Evolutionary conservation across 2,113 vertebrate genomes (phyloP), one percentile per base, ranked within the genome.

Genomic region (Furnarius figulus): DNA sequence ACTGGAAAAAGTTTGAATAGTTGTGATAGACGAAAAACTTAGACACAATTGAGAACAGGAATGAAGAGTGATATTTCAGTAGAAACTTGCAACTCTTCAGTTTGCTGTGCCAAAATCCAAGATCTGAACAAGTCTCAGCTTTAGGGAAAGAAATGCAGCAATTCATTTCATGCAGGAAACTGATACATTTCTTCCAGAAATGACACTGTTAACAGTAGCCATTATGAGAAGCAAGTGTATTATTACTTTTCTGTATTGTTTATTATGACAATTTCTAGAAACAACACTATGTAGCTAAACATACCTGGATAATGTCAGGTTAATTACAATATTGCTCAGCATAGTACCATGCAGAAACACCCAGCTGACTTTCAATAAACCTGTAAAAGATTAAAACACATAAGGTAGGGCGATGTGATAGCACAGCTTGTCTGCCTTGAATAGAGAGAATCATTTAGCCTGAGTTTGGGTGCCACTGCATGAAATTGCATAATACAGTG

Each of bases 401-500:
- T 46, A 73, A 86, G 28, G 67, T 67, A 85, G 66, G 65, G 47
- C 0, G 1, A 50, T 62, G 39, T 25, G 4, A 25, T 83, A 50
- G 39, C 71, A 66, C 1, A 6, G 62, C 58, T n/a, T 50, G 49
- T 10, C 23, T 96, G 78, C 66, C 58, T 84, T 40, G 40, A 77
- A 21, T 0, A 90, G 47, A 86, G 46, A 88, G 65, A 87, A 62
- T 67, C 35, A 10, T 84, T 92, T 86, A 47, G 35, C 70, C 44
- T 74, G 65, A 61, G 46, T 78, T 87, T 68, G 89, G 88, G 80
- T 95, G 63, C 71, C 86, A 50, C 89, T 61, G 80, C 56, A 33
- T 28, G 81, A 68, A 93, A 89, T 95, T 96, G 91, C 80, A 58
- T 96, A 95, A 96, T 92, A 37, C 0, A 0, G 80, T n/a, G 76